Evolutionary conservation across 2,888 invertebrate genomes (phyloP).

Genomic region (Drosophila nr. perissopoda): DNA sequence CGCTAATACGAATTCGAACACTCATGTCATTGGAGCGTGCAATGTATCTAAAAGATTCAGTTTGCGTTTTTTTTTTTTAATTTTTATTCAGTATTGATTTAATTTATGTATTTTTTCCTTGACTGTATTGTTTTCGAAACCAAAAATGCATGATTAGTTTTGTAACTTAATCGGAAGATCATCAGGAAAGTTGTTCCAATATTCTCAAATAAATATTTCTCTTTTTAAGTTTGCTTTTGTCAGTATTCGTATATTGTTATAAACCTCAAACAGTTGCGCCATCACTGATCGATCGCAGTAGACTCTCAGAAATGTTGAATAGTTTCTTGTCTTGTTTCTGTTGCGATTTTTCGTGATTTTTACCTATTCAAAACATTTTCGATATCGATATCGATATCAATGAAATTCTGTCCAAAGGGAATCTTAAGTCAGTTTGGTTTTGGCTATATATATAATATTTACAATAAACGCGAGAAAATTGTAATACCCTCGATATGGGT

Average conservation of each 20-base stretch:
- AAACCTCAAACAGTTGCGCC: constrained; percentile 7
- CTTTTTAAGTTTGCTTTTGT: constrained; percentile 19
- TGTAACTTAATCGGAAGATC: constrained; percentile 1
- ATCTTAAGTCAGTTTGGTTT: not conserved
- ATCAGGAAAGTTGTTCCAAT: constrained; percentile 19
- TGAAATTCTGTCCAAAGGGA: not conserved
- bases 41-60: not conserved
- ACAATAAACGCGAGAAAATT: too few species aligned
- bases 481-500: too few species aligned
- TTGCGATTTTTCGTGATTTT: not conserved
- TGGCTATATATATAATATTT: not conserved
- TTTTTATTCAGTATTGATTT: constrained; percentile 23
- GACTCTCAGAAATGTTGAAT: not conserved
- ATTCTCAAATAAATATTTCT: constrained; percentile 18
- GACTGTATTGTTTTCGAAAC: constrained; percentile 22
- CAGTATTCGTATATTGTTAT: constrained; percentile 34
- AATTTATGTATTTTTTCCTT: not conserved
- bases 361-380: not conserved
- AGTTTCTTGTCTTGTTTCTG: not conserved
- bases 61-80: not conserved
- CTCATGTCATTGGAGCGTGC: constrained; percentile 5
- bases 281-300: not conserved
- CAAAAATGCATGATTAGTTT: constrained; percentile 30
- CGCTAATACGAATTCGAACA: not conserved
- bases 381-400: not conserved